Base-by-base conservation (phyloP, 1,140 invertebrate genomes). In the Megalopta genalis region DNA sequence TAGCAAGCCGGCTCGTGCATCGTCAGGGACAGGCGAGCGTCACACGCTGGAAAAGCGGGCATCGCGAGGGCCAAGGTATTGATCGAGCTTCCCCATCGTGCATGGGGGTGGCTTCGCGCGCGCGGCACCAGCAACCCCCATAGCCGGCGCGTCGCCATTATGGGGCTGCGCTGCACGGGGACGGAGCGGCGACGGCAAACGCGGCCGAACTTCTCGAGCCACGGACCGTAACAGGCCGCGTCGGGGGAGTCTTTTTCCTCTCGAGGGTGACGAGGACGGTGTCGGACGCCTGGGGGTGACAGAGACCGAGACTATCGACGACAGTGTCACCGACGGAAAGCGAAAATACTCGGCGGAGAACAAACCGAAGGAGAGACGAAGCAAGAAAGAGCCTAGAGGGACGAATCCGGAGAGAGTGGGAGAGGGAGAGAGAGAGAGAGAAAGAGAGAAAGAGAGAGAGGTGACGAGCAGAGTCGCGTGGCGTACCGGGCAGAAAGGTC, bases 101-200 rank as follows among this genome's bases (percentile, higher is more conserved):
- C 87, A 90, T 89, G 90, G 91, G 90, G 91, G 90, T 89, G 86
- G 87, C 79, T 81, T 86, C 85, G 81, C 85, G 85, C 79, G 80
- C 75, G 60, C 60, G 18, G 54, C 77, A 52, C 68, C 84, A 4
- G 32, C 32, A 80, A 86, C 87, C 86, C 89, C 87, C 88, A 88
- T 88, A 79, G 65, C 71, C 77, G 75, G 69, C 68, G 81, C 84
- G 77, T 74, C 81, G 87, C 87, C 88, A 90, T 90, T 88, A 88
- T 46, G 42, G 42, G 42, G 42, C 42, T 46, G 42, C 42, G 42
- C 42, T 46, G 42, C 79, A 86, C 76, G 80, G 67, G 82, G 86
- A 89, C 87, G 70, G 82, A 73, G 76, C 54, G 64, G 59, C 80
- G 46, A 27, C 73, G 57, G 68, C 69, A 74, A 73, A 69, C 46